Conservation (phyloP, 2,888 invertebrate genomes). For the Cloeon dipterum region DNA sequence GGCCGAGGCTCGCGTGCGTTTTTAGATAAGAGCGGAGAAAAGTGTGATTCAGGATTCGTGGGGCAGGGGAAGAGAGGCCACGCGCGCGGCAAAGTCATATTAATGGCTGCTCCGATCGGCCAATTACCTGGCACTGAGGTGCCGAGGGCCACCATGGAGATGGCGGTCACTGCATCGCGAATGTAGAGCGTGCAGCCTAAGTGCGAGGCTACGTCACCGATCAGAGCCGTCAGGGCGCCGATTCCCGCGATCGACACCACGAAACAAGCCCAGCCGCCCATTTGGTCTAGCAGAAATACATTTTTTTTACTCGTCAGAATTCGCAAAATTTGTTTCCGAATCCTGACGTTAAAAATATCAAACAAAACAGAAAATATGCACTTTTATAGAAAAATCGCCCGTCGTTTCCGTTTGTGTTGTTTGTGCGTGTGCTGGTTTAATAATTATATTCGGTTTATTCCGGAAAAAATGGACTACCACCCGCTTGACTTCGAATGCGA, state of each 20-base stretch:
- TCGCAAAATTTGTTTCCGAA: too few species aligned
- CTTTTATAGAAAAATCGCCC: neutral
- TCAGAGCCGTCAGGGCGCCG: slow-evolving; percentile 84
- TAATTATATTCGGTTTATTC: too few species aligned
- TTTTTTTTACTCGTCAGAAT: too few species aligned
- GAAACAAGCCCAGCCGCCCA: slow-evolving; percentile 89
- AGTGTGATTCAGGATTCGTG: neutral
- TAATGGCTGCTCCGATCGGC: too few species aligned
- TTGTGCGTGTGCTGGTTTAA: neutral
- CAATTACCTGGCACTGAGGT: slow-evolving; percentile 98
- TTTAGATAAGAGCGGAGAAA: neutral
- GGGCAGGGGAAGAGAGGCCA: too few species aligned
- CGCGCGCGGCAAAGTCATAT: too few species aligned
- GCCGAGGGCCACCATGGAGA: slow-evolving; percentile 92
- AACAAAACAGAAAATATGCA: neutral
- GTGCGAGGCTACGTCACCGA: slow-evolving; percentile 91
- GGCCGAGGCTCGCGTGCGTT: too few species aligned
- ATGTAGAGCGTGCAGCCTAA: slow-evolving; percentile 95
- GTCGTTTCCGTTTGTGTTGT: neutral
- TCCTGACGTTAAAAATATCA: neutral
- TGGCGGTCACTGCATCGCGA: slow-evolving; percentile 91
- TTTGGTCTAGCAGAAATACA: slow-evolving; percentile 47
- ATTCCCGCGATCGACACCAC: slow-evolving; percentile 77
- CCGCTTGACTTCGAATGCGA: too few species aligned
- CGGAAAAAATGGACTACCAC: too few species aligned